Evolutionary conservation across 2,888 invertebrate genomes (phyloP), one percentile per base, ranked within the genome.

Genomic region (Lasioglossum calceatum): DNA sequence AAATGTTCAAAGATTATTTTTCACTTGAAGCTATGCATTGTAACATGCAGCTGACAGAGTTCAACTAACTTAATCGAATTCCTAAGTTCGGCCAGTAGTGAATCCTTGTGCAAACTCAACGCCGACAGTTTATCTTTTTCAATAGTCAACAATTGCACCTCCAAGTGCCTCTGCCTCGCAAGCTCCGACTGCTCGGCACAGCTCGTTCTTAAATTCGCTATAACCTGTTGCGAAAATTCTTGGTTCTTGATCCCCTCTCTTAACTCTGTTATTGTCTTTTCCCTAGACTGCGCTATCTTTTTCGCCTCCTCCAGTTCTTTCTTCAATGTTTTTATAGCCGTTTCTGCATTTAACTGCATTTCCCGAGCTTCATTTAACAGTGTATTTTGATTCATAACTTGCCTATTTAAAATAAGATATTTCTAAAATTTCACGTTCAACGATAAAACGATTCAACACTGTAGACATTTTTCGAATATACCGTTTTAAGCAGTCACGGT

Each of bases 111-210:
- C 0, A 91, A 87, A 27, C 89, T 92, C 36, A 94, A 83, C 58
- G 89, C 88, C 2, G 88, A 82, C 12, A 93, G 80, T 80, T 93
- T 93, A 5, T 94, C 92, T 75, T 89, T 93, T 74, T 94, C 94
- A 10, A 93, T 83, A 44, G 85, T 92, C 58, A 94, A 61, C 81
- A 88, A 92, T 76, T 93, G 91, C 16, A 81, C 79, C 44, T 93
- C 92, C 81, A 93, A 85, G 54, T 86, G 84, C 70, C 89, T 86
- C 44, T 93, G 90, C 27, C 90, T 88, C 7, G 90, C 88, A 4
- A 91, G 79, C 79, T 94, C 92, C 1, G 82, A 90, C 82, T 93
- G 91, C 54, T 93, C 90, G 58, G 80, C 85, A 0, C 93, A 81
- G 50, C 91, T 90, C 32, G 79, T 73, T 80, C 86, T 87, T 42